Evolutionary conservation across 2,888 invertebrate species (phyloP).

Genomic region (Drosophila koepferae): DNA sequence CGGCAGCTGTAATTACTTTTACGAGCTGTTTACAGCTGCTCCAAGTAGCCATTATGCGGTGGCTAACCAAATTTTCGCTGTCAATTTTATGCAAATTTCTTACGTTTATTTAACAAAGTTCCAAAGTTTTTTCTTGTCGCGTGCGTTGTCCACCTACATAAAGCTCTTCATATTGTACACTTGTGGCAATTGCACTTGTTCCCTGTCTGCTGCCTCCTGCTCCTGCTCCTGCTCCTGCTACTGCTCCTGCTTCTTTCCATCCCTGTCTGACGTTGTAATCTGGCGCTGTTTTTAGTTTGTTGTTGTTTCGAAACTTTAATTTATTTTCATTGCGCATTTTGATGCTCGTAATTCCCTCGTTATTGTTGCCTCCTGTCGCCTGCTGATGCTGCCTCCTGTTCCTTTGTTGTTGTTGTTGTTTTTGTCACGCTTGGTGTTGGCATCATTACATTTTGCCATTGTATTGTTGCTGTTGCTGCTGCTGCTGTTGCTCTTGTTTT

Average conservation of each 20-base stretch:
- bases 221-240: too few species aligned
- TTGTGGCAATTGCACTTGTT: constrained; percentile 53
- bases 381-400: constrained; percentile 39
- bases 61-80: constrained; percentile 64
- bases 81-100: constrained; percentile 81
- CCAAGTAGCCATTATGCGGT: constrained; percentile 80
- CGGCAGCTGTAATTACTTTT: constrained; percentile 79
- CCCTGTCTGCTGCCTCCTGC: background rate
- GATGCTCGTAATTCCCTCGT: constrained; percentile 82
- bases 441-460: constrained; percentile 80
- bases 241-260: background rate
- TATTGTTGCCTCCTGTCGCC: constrained; percentile 77
- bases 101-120: constrained; percentile 42
- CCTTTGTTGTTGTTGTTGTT: constrained; percentile 34
- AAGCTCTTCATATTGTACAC: constrained; percentile 37
- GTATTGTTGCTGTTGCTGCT: constrained; percentile 57
- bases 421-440: constrained; percentile 79
- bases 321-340: constrained; percentile 84
- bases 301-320: constrained; percentile 79
- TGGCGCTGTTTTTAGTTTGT: constrained; percentile 31
- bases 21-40: constrained; percentile 84
- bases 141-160: constrained; percentile 50
- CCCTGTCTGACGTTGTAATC: constrained; percentile 37
- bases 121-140: constrained; percentile 45
- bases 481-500: constrained; percentile 61